Percentiles rank a stretch among this genome's conserved stretches.
Evolutionary conservation across 2,113 vertebrate genomes (phyloP).

Genomic region (Corydoras sp.): DNA sequence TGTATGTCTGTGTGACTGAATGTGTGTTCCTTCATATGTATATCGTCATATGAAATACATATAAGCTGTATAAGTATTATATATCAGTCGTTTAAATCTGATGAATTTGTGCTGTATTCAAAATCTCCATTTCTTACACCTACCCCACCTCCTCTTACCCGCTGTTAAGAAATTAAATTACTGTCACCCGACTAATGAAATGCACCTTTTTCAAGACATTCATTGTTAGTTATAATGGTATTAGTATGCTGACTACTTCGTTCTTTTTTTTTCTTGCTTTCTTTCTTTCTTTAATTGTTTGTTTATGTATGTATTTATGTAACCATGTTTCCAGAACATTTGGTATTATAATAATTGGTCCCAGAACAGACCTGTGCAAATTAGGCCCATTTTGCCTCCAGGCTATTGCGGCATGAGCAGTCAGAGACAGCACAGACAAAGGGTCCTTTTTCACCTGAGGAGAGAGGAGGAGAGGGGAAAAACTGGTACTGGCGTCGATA

Average conservation of each 20-base stretch:
- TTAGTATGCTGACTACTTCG: neutral
- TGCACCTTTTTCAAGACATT: conserved; percentile 55
- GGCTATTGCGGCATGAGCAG: conserved; percentile 59
- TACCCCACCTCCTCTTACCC: too few relatives aligned
- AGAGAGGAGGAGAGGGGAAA: conserved; percentile 46
- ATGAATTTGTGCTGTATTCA: too few relatives aligned
- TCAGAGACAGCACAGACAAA: conserved; percentile 63
- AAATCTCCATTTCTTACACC: too few relatives aligned
- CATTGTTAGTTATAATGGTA: conserved; percentile 53
- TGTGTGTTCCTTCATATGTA: too few relatives aligned
- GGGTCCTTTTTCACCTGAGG: conserved; percentile 60
- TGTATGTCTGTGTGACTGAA: too few relatives aligned
- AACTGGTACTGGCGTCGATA: conserved; percentile 60
- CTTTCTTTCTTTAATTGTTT: conserved; percentile 38
- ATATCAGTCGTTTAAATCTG: too few relatives aligned
- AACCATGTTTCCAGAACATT: conserved; percentile 64
- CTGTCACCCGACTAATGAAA: conserved; percentile 51
- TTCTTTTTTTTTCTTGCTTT: conserved; percentile 56
- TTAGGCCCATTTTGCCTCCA: conserved; percentile 65
- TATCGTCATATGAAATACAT: too few relatives aligned
- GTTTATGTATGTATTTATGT: conserved; percentile 44
- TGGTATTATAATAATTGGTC: conserved; percentile 73
- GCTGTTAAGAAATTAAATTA: conserved; percentile 25
- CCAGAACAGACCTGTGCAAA: conserved; percentile 67
- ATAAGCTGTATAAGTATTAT: too few relatives aligned